Evolutionary conservation across 2,113 vertebrate species (phyloP).

Genomic region (Coryphaenoides rupestris): DNA sequence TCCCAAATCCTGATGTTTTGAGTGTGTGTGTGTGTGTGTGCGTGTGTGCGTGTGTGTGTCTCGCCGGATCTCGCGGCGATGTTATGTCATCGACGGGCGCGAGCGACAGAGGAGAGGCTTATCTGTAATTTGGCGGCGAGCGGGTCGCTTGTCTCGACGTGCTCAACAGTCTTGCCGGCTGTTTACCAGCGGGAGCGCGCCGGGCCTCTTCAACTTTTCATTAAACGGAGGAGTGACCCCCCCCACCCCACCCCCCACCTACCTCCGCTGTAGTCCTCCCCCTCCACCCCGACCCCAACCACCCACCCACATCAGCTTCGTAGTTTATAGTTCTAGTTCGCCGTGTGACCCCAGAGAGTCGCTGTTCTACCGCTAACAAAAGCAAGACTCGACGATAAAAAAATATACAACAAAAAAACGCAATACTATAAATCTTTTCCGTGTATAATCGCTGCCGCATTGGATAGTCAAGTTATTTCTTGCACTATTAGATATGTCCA

Average conservation of each 20-base stretch:
- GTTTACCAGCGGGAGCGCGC: slow-evolving; percentile 56
- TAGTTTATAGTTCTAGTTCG: slow-evolving; percentile 55
- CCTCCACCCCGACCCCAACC: slow-evolving; percentile 29
- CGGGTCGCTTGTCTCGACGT: slow-evolving; percentile 68
- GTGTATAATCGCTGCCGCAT: no score
- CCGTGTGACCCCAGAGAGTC: slow-evolving; percentile 45
- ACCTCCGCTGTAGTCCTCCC: slow-evolving; percentile 17
- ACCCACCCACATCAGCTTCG: slow-evolving; percentile 47
- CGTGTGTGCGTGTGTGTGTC: slow-evolving; percentile 30
- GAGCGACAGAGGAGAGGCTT: slow-evolving; percentile 74
- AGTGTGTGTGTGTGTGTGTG: no score
- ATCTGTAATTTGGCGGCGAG: slow-evolving; percentile 69
- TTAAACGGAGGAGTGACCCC: slow-evolving; percentile 58
- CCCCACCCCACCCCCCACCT: slow-evolving; percentile 32
- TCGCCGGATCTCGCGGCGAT: slow-evolving; percentile 50
- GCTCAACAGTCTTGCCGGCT: slow-evolving; percentile 74
- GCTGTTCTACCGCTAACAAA: no score
- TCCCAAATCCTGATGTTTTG: no score
- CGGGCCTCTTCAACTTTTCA: slow-evolving; percentile 57
- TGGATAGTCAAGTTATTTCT: no score
- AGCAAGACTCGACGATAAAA: no score
- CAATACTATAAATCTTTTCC: no score
- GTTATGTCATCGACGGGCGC: slow-evolving; percentile 47
- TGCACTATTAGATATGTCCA: no score
- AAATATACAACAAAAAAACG: no score